Percentiles rank a stretch among this genome's conserved stretches.
Evolutionary conservation across 2,113 vertebrate genomes (phyloP).

Genomic region (Oryzias javanicus): DNA sequence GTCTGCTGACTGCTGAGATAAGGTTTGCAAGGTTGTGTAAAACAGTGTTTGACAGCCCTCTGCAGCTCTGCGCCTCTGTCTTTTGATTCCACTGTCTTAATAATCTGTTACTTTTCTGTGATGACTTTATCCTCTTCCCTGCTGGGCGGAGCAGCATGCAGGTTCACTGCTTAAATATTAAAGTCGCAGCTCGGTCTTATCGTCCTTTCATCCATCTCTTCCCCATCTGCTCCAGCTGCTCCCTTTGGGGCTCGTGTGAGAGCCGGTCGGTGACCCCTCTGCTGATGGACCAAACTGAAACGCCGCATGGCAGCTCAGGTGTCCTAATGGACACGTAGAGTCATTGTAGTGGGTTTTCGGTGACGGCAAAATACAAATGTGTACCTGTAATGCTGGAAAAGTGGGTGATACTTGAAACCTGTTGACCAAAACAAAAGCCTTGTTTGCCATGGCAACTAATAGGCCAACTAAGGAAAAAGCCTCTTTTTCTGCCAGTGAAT

Average conservation of each 20-base stretch:
- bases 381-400: background rate
- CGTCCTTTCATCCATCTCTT: conserved; percentile 57
- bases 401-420: conserved; percentile 19
- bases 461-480: conserved; percentile 74
- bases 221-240: conserved; percentile 55
- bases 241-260: conserved; percentile 39
- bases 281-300: conserved; percentile 45
- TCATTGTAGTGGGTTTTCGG: background rate
- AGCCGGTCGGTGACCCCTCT: conserved; percentile 61
- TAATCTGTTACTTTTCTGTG: conserved; percentile 28
- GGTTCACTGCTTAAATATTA: conserved; percentile 67
- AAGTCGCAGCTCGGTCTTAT: conserved; percentile 54
- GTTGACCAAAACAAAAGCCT: conserved; percentile 7
- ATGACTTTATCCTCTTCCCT: conserved; percentile 22
- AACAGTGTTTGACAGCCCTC: background rate
- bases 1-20: background rate
- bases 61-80: conserved; percentile 14
- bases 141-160: conserved; percentile 33
- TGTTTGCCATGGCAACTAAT: conserved; percentile 28
- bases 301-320: conserved; percentile 21
- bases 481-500: conserved; percentile 72
- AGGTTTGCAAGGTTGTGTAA: background rate
- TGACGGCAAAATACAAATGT: conserved; percentile 10
- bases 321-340: too few relatives aligned
- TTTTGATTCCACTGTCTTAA: conserved; percentile 28